These are phyloP conservation scores for Cercocebus atys DNA, from an alignment of 2,113 vertebrate species.

Conservation along the genomic window DNA sequence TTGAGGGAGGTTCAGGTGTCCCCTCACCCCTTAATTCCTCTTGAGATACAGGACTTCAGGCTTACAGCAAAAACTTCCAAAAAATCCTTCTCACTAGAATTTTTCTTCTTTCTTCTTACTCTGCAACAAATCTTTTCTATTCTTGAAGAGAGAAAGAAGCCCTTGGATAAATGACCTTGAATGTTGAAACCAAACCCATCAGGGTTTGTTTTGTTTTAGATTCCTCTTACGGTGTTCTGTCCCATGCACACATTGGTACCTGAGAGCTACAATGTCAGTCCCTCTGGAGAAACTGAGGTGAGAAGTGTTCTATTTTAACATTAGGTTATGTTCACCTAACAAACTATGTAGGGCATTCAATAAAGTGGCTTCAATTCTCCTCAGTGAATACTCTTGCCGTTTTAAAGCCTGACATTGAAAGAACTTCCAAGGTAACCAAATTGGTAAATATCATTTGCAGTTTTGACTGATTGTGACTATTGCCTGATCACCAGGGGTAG, in stretches of 20 bases:
- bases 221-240: neutral
- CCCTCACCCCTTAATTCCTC: neutral
- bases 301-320: neutral
- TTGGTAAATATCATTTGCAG: neutral
- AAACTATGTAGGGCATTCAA: neutral
- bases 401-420: neutral
- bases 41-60: neutral
- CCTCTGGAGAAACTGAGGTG: neutral
- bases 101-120: neutral
- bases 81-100: neutral
- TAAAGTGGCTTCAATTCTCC: neutral
- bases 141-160: neutral
- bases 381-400: neutral
- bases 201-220: neutral
- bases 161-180: neutral
- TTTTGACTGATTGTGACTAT: neutral
- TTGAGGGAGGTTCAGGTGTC: neutral
- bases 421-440: neutral
- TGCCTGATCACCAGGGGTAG: neutral
- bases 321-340: neutral
- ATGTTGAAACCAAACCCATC: neutral
- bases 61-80: neutral
- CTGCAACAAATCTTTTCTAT: neutral
- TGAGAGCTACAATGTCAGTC: neutral
- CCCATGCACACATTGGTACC: neutral